phyloP scores from a whole-genome alignment of 1,140 invertebrate genomes.

The Odontomachus brunneus region DNA sequence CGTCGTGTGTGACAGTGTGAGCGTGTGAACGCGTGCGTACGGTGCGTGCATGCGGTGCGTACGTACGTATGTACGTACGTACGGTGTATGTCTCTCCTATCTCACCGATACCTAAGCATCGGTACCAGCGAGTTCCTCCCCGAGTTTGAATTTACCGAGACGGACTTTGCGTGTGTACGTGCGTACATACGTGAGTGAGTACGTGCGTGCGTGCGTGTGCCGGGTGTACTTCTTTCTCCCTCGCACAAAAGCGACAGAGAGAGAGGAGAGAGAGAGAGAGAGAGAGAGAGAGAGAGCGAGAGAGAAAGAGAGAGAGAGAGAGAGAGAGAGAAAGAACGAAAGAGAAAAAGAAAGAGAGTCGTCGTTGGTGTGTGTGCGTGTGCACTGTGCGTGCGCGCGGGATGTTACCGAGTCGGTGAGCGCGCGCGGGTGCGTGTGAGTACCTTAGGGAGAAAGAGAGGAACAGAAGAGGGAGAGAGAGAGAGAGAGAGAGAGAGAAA shows the following conservation, averaged over 20 bases:
- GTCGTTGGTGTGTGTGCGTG: slow-evolving; percentile 32
- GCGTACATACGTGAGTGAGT: too few species aligned
- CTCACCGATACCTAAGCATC: slow-evolving; percentile 46
- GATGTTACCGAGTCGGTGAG: slow-evolving; percentile 44
- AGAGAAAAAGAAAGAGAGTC: background rate
- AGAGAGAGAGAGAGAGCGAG: background rate
- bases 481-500: slow-evolving; percentile 28
- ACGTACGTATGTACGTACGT: slow-evolving; percentile 69
- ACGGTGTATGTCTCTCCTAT: slow-evolving; percentile 57
- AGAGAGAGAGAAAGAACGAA: slow-evolving; percentile 20
- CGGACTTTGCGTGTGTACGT: slow-evolving; percentile 41
- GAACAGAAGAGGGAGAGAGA: slow-evolving; percentile 41
- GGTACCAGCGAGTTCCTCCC: slow-evolving; percentile 55
- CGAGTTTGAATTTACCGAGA: slow-evolving; percentile 53
- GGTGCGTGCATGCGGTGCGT: slow-evolving; percentile 65
- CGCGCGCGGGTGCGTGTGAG: slow-evolving; percentile 50
- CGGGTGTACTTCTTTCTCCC: too few species aligned
- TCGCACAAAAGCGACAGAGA: background rate
- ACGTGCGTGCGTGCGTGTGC: too few species aligned
- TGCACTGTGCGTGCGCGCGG: slow-evolving; percentile 46
- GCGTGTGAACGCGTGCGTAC: slow-evolving; percentile 51
- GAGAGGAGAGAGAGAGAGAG: background rate
- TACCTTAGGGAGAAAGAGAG: slow-evolving; percentile 52
- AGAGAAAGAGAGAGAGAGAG: slow-evolving; percentile 22
- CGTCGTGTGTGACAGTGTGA: slow-evolving; percentile 58